Evolutionary conservation across 1,140 invertebrate species (phyloP), one percentile per base, ranked within the genome.

Genomic region (Steinernema feltiae): DNA sequence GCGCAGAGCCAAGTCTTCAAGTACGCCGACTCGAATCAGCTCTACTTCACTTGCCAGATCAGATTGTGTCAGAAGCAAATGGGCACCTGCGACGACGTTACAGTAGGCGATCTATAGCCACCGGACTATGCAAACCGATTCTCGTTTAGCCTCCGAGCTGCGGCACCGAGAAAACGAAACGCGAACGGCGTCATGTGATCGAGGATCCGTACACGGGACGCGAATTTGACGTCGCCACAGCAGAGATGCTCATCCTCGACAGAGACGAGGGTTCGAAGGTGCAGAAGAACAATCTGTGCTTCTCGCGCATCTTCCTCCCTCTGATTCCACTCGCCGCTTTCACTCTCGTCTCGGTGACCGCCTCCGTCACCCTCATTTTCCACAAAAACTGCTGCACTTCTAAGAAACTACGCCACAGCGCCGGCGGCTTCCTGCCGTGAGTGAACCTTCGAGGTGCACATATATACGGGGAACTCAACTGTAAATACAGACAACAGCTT

Each of bases 1-100:
- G 84, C 84, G 1, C 74, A 82, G 21, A 86, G 84, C 74, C 83
- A 85, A 32, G 80, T 82, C 1, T 85, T 85, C 76, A 85, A 85
- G 77, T 85, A 85, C 70, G 85, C 83, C 12, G 84, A 85, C 69
- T 81, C 84, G 1, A 85, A 85, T 77, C 83, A 85, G 69, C 71
- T 85, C n/a, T 86, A 78, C 41, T 85, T 85, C 75, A 86, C 84
- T 1, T 85, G 84, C 48, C 85, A 86, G 72, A 86, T 86, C 48
- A 27, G 84, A 29, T 70, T 85, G 63, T 85, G 84, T 69, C 84
- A 85, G 76, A 86, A 82, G 69, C 82, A 86, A 46, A 84, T 85
- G 84, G 82, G 82, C 21, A 83, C 86, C 79, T 86, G 84, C 72
- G 72, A 82, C 24, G 84, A 80, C 18, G 80, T 85, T 31, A 85